These are phyloP conservation scores for Urocyon cinereoargenteus DNA, from an alignment of 2,797 vertebrate genomes.

Conservation along the genomic window DNA sequence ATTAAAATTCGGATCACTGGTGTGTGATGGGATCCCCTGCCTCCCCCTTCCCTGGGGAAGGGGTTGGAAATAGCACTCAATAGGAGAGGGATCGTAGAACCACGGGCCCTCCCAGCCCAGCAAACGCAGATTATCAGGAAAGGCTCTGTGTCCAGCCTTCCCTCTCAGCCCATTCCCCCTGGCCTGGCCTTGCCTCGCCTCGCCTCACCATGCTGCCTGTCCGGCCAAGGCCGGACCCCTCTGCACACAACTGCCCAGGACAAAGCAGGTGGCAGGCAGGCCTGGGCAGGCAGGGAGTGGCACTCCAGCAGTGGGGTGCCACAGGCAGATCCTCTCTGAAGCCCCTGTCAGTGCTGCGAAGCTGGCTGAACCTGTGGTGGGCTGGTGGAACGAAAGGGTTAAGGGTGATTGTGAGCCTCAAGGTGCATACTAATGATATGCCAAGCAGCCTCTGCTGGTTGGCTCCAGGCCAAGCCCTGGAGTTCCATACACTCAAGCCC, in stretches of 20 bases:
- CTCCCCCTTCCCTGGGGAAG: not conserved
- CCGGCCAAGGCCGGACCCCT: not conserved
- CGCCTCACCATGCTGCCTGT: not conserved
- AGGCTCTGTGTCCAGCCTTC: not conserved
- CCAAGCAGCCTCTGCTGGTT: not conserved
- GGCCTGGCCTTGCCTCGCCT: not conserved
- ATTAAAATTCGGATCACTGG: conserved; percentile 23
- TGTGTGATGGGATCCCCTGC: not conserved
- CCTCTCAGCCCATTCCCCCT: not conserved
- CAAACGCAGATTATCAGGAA: conserved; percentile 16
- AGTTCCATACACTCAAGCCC: not conserved
- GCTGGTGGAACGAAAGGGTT: not conserved
- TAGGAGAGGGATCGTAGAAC: not conserved
- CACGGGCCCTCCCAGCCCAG: too few relatives aligned
- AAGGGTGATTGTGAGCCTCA: not conserved
- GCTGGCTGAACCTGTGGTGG: not conserved
- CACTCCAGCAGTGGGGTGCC: not conserved
- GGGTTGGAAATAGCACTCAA: not conserved
- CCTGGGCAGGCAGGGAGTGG: conserved; percentile 37
- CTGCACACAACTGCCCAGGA: not conserved
- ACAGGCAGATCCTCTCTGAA: not conserved
- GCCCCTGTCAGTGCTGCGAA: not conserved
- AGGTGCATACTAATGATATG: not conserved
- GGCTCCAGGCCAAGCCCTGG: not conserved
- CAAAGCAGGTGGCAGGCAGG: conserved; percentile 58